Base-by-base conservation (phyloP, 2,113 vertebrate genomes). In the Python bivittatus region DNA sequence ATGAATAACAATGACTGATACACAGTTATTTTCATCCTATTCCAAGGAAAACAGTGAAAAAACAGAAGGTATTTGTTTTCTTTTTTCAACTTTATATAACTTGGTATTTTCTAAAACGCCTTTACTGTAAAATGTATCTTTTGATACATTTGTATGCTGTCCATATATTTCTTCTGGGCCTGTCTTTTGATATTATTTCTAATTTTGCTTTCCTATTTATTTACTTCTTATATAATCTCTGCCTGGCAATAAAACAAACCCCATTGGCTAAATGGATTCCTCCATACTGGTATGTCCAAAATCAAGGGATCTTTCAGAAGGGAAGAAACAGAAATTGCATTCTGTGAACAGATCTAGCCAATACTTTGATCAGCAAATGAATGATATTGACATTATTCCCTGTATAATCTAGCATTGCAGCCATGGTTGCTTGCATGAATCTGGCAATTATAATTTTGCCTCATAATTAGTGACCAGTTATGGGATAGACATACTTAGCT, bases 1-100 rank as follows among this genome's bases (percentile, higher is more conserved):
- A 0, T 86, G 84, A 90, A 60, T 79, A 94, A 91, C 17, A 90
- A 96, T 97, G 96, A 89, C 87, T 93, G 95, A 96, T 95, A 92
- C 64, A 10, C 25, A 52, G 88, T 25, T 64, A 91, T 86, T 92
- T 91, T 91, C 92, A 10, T 86, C 4, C 84, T 85, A 42, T 96
- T 61, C 93, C 42, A n/a, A 1, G 27, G 86, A 27, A 68, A 52
- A 0, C 89, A 57, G 68, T 87, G 56, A 90, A 88, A 38, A 33
- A 48, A 38, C 90, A 8, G 79, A 89, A 94, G 94, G 96, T 97
- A 94, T 1, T 64, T 92, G 92, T 88, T 54, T 12, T 58, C 15
- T 0, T 0, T 83, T 56, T 64, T 22, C 33, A 89, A 9, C 2
- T 12, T 64, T 79, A n/a, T 13, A 2, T 1, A 38, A 15, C 54